A percentile compares a stretch with the other conserved stretches of the same genome.
Conservation (phyloP, 1,140 invertebrate genomes). For the Trichonephila clavipes region DNA sequence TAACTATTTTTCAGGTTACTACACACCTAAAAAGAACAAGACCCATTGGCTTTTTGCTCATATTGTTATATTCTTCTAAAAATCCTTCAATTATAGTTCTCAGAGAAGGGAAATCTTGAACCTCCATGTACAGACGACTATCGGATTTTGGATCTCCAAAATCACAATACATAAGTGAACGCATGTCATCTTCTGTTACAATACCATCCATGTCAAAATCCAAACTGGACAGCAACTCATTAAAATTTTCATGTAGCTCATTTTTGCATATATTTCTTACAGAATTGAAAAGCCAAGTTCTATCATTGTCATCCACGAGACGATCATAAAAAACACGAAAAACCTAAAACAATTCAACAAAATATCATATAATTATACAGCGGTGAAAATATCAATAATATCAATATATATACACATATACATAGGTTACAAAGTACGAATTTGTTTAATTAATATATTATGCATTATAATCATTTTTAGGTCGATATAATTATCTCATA, state of each 20-base stretch:
- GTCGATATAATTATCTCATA: too few relatives aligned
- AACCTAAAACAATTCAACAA: slow-evolving; percentile 79
- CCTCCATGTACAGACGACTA: slow-evolving; percentile 92
- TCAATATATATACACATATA: too few relatives aligned
- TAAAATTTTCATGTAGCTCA: slow-evolving; percentile 83
- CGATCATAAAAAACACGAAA: slow-evolving; percentile 96
- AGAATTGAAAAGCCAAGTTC: slow-evolving; percentile 89
- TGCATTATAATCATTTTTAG: too few relatives aligned
- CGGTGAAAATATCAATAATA: too few relatives aligned
- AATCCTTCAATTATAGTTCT: slow-evolving; percentile 93
- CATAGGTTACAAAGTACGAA: too few relatives aligned
- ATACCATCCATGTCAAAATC: slow-evolving; percentile 82
- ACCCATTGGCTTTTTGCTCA: slow-evolving; percentile 99
- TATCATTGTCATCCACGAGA: slow-evolving; percentile 90
- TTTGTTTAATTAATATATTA: too few relatives aligned
- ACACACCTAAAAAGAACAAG: slow-evolving; percentile 93
- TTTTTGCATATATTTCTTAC: slow-evolving; percentile 81
- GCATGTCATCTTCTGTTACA: slow-evolving; percentile 89
- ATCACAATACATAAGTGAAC: slow-evolving; percentile 96
- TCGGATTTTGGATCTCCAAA: slow-evolving; percentile 97
- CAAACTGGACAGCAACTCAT: slow-evolving; percentile 83
- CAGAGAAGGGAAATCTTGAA: slow-evolving; percentile 90
- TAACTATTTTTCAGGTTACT: not conserved
- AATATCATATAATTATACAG: too few relatives aligned
- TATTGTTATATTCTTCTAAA: slow-evolving; percentile 95